A percentile compares a stretch with the other conserved stretches of the same genome.
These are phyloP conservation scores for Thymelicus acteon DNA, from an alignment of 2,888 invertebrate species.

Conservation along the genomic window DNA sequence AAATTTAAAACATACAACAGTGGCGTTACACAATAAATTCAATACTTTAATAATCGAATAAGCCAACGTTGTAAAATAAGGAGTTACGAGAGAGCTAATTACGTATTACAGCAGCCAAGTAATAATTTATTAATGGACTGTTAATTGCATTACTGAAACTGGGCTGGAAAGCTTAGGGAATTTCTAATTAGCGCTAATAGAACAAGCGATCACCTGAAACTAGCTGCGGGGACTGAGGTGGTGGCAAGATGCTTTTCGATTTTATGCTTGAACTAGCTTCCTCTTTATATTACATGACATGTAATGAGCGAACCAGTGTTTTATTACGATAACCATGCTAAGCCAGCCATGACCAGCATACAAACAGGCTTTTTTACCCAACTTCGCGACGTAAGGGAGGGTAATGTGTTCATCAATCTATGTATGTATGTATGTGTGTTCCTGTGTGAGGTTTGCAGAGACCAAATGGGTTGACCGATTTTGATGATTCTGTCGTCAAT, in stretches of 20 bases:
- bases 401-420: too few relatives aligned
- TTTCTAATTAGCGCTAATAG: constrained; percentile 81
- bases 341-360: too few relatives aligned
- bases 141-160: constrained; percentile 29
- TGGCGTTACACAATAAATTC: neutral
- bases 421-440: too few relatives aligned
- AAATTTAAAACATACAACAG: neutral
- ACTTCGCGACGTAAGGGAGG: too few relatives aligned
- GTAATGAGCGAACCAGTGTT: too few relatives aligned
- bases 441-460: too few relatives aligned
- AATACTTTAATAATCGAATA: neutral
- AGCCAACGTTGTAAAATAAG: neutral
- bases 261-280: constrained; percentile 7
- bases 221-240: constrained; percentile 53
- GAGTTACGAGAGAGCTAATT: constrained; percentile 10
- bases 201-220: constrained; percentile 68
- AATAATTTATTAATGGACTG: constrained; percentile 18
- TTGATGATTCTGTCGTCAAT: too few relatives aligned
- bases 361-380: too few relatives aligned
- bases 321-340: too few relatives aligned
- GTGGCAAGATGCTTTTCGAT: constrained; percentile 4
- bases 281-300: too few relatives aligned
- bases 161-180: constrained; percentile 54
- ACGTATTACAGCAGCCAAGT: constrained; percentile 4
- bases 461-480: too few relatives aligned